Percentiles rank a stretch among this genome's conserved stretches.
Evolutionary conservation across 1,140 invertebrate genomes (phyloP).

Genomic region (Trichogramma pretiosum): DNA sequence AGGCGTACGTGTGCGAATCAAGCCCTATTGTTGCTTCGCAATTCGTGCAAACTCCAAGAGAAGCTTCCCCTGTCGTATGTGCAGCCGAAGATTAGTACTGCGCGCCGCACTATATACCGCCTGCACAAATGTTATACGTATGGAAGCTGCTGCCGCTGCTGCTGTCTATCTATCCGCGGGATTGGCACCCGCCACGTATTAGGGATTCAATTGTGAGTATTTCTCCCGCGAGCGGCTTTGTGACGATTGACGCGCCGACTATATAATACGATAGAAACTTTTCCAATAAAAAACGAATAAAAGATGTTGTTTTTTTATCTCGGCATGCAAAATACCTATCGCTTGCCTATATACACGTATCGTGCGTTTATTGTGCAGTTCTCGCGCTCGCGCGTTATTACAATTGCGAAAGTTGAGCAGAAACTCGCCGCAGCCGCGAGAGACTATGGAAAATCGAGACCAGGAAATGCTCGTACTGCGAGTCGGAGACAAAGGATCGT

Average conservation of each 20-base stretch:
- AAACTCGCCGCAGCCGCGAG: not conserved
- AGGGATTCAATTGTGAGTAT: not conserved
- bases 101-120: too few relatives aligned
- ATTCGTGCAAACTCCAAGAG: constrained; percentile 14
- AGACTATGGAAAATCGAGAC: not conserved
- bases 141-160: too few relatives aligned
- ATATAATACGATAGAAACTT: not conserved
- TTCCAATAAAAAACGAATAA: too few relatives aligned
- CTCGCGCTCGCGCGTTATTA: too few relatives aligned
- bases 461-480: not conserved
- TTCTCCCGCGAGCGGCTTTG: not conserved
- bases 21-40: constrained; percentile 18
- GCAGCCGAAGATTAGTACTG: constrained; percentile 14
- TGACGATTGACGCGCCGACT: not conserved
- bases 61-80: constrained; percentile 5
- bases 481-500: not conserved
- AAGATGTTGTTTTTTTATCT: not conserved
- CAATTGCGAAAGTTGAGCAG: not conserved
- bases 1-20: too few relatives aligned
- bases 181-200: too few relatives aligned
- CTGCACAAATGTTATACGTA: too few relatives aligned
- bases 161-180: too few relatives aligned
- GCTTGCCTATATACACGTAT: not conserved
- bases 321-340: not conserved
- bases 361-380: too few relatives aligned